Evolutionary conservation across 1,140 invertebrate genomes (phyloP).

Genomic region (Ceratosolen solmsi): DNA sequence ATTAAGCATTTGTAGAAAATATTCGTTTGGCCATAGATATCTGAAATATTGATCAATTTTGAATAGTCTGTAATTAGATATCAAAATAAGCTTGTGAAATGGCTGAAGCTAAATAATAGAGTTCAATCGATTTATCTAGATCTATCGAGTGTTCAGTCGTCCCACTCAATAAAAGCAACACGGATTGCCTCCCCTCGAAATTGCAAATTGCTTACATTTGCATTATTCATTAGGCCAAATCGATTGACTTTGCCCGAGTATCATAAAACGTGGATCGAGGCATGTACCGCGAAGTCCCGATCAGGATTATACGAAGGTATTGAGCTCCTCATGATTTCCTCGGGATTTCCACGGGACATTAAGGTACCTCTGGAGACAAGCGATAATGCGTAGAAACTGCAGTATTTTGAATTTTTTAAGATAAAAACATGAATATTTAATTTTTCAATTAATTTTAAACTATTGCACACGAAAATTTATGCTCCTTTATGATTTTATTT

Average conservation of each 20-base stretch:
- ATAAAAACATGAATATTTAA: no score
- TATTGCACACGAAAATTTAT: no score
- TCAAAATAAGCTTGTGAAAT: neutral
- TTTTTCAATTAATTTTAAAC: no score
- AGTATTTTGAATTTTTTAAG: no score
- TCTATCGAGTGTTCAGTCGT: neutral
- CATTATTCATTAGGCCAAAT: slow-evolving; percentile 47
- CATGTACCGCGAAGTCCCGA: neutral
- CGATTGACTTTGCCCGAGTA: slow-evolving; percentile 31
- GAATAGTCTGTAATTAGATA: neutral
- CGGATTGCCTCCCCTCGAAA: neutral
- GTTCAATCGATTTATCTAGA: neutral
- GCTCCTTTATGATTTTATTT: no score
- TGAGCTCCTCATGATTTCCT: neutral
- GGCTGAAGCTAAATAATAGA: neutral
- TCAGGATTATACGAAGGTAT: slow-evolving; percentile 37
- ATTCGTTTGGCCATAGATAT: neutral
- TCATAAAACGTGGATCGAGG: neutral
- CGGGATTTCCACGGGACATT: slow-evolving; percentile 1
- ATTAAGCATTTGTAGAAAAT: no score
- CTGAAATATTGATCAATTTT: neutral
- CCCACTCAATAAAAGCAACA: slow-evolving; percentile 36
- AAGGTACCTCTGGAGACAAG: no score
- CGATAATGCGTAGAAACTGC: no score
- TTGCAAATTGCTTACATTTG: slow-evolving; percentile 47